Base-by-base conservation (phyloP, 2,797 vertebrate species). In the Chlorospingus flavigularis region DNA sequence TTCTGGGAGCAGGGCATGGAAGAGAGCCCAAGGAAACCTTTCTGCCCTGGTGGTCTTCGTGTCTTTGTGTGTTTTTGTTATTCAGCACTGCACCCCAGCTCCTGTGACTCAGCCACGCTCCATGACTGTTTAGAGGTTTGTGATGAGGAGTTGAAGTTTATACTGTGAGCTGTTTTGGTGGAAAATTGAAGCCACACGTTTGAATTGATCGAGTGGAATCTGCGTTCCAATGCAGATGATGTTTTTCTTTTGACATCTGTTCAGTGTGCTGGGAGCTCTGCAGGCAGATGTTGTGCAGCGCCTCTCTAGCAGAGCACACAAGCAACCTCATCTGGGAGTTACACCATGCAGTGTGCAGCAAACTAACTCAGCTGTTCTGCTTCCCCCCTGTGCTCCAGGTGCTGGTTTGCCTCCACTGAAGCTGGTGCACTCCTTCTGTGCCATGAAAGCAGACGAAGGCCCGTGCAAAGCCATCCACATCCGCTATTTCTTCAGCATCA, bases 401-500 rank as follows among this genome's bases (percentile, higher is more conserved):
- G 57, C 50, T 66, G 43, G 28, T 57, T 94, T 84, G 43, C 95
- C 96, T 7, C 97, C 98, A 4, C 92, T 96, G 57, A 97, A 97
- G 78, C 98, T 98, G 20, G 97, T 98, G 82, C 97, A 98, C 50
- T 98, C 99, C 4, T 60, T 98, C 65, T 99, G 99, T 47, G 98
- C 98, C 78, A 60, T 98, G 83, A 99, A 98, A 96, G 98, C 97
- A 5, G 98, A 99, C 2, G 87, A 96, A 4, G 99, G 99, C 2
- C 98, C 98, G 0, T 99, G 99, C 98, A 99, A 98, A 97, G 98
- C 98, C 43, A 76, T 98, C 26, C 97, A 97, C 42, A 81, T 93
- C 1, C 97, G 97, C 4, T 99, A 96, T 86, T 99, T 98, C 97
- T 99, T 99, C 94, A 97, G 98, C 11, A 95, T 98, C 9, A 97